Evolutionary conservation across 2,888 invertebrate genomes (phyloP), one percentile per base, ranked within the genome.

Genomic region (Chydorus sphaericus): DNA sequence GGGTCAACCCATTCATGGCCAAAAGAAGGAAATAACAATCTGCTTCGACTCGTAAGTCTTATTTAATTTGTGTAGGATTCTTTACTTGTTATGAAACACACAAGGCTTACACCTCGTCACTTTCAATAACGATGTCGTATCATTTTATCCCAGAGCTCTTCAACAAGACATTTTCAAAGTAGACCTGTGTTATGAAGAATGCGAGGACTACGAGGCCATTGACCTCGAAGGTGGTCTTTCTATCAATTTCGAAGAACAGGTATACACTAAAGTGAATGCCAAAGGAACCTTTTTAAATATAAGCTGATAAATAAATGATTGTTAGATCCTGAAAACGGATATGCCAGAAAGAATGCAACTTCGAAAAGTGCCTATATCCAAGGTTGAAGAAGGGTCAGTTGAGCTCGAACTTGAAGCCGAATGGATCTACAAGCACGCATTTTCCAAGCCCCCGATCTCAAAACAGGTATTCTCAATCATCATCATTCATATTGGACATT

Each of bases 141-240:
- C n/a, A n/a, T n/a, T n/a, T n/a, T n/a, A n/a, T n/a, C n/a, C 29
- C 67, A 87, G 82, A 11, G 88, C 89, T 0, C 73, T 96, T 18
- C 94, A 96, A 79, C 94, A 96, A 70, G 97, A 98, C 68, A 93
- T 97, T 62, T 98, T 98, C 68, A 98, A 97, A 29, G 93, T 96
- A n/a, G 97, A 97, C 69, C 96, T 97, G 71, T 94, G 91, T 66
- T 91, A 85, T 66, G 89, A 89, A 58, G 87, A 86, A 66, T 88
- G 83, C 6, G 86, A 88, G 55, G 89, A 89, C 61, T 86, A 86
- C 59, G 98, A 99, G 70, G 98, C 98, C 0, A 89, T 88, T 65
- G 98, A 98, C 70, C 74, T 99, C 64, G 96, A 96, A 70, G 78
- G 92, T 51, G 92, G 92, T 36, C 94, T 93, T 67, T 89, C 97